Evolutionary conservation across 2,113 vertebrate species (phyloP).

Genomic region (Rattus rattus): DNA sequence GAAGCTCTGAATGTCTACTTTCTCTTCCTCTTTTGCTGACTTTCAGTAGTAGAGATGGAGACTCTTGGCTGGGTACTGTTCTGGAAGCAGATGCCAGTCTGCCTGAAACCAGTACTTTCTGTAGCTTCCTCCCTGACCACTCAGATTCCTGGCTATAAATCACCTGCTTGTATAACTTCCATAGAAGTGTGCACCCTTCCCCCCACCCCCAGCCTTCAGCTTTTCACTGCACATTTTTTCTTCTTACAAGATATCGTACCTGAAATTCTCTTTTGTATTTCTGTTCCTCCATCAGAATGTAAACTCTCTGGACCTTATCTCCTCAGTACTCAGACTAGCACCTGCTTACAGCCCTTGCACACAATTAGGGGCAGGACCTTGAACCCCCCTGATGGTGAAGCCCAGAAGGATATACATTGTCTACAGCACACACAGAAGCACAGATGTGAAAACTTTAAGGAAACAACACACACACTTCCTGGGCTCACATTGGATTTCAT

Average conservation of each 20-base stretch:
- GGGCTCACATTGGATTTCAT: background rate
- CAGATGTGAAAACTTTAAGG: background rate
- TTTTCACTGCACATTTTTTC: background rate
- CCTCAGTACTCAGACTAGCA: background rate
- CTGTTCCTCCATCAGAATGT: background rate
- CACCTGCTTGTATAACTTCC: background rate
- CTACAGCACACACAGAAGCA: background rate
- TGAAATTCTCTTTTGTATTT: background rate
- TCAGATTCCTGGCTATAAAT: background rate
- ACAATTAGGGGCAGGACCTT: background rate
- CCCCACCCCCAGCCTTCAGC: background rate
- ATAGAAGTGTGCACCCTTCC: conserved; percentile 3
- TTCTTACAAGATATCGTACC: background rate
- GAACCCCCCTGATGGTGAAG: background rate
- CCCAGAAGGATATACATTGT: background rate
- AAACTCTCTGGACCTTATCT: background rate
- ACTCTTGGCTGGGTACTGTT: background rate
- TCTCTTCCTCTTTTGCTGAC: background rate
- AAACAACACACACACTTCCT: background rate
- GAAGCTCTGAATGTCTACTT: background rate
- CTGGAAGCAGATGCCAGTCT: background rate
- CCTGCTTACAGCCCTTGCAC: background rate
- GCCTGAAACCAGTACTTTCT: background rate
- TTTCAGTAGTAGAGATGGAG: background rate
- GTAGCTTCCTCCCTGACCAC: background rate